Base-by-base conservation (phyloP, 1,140 invertebrate species). In the Pseudomyrmex concolor region DNA sequence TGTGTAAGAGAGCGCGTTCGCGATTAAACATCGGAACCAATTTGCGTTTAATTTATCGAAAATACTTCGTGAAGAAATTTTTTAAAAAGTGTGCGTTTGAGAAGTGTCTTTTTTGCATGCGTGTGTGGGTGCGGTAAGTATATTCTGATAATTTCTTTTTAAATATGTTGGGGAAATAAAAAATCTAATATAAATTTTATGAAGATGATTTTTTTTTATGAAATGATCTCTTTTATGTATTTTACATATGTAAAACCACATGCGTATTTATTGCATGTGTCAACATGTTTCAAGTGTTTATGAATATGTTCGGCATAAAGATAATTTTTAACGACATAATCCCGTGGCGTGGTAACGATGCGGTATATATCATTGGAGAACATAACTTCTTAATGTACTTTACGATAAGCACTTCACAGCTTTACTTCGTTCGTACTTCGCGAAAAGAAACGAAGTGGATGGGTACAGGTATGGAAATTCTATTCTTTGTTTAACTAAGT, bases 401-500 rank as follows among this genome's bases (percentile, higher is more conserved):
- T 45, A 25, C n/a, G 54, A 80, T 50, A 80, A 80, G 55, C 66
- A 80, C 45, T 17, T 70, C 15, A 19, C 64, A 54, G 34, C 66
- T 80, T 71, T 45, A 71, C 43, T 57, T 34, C 66, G 34, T 22
- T 34, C 66, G 34, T 43, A 17, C 48, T 80, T 80, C 76, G 66
- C 66, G 76, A 80, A 80, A 80, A 80, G 66, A 80, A 70, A 54
- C 54, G 34, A 70, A 80, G 78, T 74, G 78, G 70, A 74, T 70
- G 66, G 70, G 70, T 59, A 43, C 81, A 84, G 73, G 77, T 87
- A 81, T 87, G 86, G 83, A 87, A 88, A 88, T 88, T 72, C 76
- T 19, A 55, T 72, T 87, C 83, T 81, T 86, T 74, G 54, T 63
- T 59, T 66, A 71, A 59, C 70, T 82, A 67, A 55, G 55, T 84